Base-by-base conservation (phyloP, 2,113 vertebrate genomes). In the Falcunculus frontatus region DNA sequence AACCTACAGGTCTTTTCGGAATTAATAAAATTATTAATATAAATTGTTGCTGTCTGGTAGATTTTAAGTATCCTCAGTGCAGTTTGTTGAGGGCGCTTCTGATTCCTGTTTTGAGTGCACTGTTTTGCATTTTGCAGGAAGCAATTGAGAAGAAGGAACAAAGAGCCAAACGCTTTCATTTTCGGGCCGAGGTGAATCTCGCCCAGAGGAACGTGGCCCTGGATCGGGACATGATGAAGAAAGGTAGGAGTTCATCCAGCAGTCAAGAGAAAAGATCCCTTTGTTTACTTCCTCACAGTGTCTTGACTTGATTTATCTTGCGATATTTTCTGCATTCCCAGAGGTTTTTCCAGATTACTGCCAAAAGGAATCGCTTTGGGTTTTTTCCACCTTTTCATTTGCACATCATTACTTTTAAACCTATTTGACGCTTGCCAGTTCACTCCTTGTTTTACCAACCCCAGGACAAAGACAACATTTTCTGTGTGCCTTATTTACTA, bases 111-210 rank as follows among this genome's bases (percentile, higher is more conserved):
- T 52, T 89, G 73, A 35, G 20, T 81, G 39, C 19, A 5, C 30
- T 63, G 69, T 80, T 95, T 68, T 93, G 13, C 35, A 6, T 92
- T 91, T 93, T 65, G 20, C 94, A 99, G 99, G 99, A 99, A 96
- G 99, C 99, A 8, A 99, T 99, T 22, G 99, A 99, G 97, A 99
- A 98, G 83, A 99, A 99, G 94, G 99, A 99, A 82, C 99, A 99
- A 95, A 98, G 99, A 97, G 99, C 99, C 19, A 98, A 98, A 68
- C 98, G 99, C 44, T 99, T 99, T 80, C 99, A 99, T 92, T 99
- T 99, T 96, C 98, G 98, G 29, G 98, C 98, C 1, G 99, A 99
- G 94, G 98, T 98, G 73, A 98, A 97, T 69, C 94, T 98, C 4
- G 86, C 97, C 30, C 99, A 99, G 95, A 98, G 98, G 74, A 98